Base-by-base conservation (phyloP, 2,797 vertebrate species). In the Delichon dasypus region DNA sequence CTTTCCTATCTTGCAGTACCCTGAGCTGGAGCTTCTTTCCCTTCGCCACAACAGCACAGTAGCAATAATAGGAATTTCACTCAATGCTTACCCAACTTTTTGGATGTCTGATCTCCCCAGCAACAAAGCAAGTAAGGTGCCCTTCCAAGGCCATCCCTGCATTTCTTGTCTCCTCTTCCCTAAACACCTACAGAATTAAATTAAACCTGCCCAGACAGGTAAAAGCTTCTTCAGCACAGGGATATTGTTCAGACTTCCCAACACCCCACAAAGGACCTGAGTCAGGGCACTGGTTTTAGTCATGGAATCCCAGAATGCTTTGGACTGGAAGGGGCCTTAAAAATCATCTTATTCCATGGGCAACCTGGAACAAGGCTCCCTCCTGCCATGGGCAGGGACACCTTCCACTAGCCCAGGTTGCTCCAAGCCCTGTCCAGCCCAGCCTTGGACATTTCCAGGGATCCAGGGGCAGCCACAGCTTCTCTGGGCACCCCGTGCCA, bases 361-460 rank as follows among this genome's bases (percentile, higher is more conserved):
- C 34, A 57, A 9, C 22, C 5, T 66, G n/a, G n/a, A 47, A 38
- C 27, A 47, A 66, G 14, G 17, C 5, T 51, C 12, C 18, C 21
- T 44, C 36, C 29, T 58, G 45, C 45, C 48, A 10, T 4, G 30
- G 29, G 15, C 68, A 78, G 51, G 44, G 58, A 23, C 51, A 51
- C 11, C 25, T 60, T 1, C n/a, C 66, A 58, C 72, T 8, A 0
- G 0, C n/a, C 51, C 58, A 77, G 45, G 1, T 0, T 60, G 58
- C 11, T 77, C 73, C 80, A 58, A 83, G 20, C n/a, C 8, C 44
- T 0, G 0, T n/a, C 65, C 72, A 48, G 0, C 22, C 53, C 29
- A 53, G 30, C 21, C 53, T 54, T 5, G 66, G 60, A 8, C 47
- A 36, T 15, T 72, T 0, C 11, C 73, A 66, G 66, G 40, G 66